phyloP scores from a whole-genome alignment of 2,113 vertebrate genomes.

The Siniperca chuatsi region DNA sequence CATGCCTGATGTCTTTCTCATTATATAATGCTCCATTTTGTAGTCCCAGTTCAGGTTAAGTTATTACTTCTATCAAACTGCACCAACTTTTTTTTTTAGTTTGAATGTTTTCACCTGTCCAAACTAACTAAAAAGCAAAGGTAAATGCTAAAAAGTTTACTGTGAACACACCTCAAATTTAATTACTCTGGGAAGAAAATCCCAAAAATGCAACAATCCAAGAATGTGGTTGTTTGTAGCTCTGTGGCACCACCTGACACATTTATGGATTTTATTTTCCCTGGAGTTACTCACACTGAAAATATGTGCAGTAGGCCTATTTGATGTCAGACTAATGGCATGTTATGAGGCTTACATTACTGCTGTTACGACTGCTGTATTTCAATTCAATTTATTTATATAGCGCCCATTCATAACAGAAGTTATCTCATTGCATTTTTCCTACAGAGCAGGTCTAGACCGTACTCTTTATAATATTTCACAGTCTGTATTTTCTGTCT shows the following conservation, averaged over 20 bases:
- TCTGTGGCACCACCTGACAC: slow-evolving; percentile 55
- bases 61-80: neutral
- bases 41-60: neutral
- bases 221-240: slow-evolving; percentile 48
- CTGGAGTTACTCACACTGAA: slow-evolving; percentile 56
- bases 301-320: slow-evolving; percentile 55
- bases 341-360: slow-evolving; percentile 25
- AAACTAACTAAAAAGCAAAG: neutral
- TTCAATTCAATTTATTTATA: too few relatives aligned
- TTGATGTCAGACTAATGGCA: slow-evolving; percentile 43
- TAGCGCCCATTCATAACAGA: too few relatives aligned
- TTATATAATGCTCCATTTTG: neutral
- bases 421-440: too few relatives aligned
- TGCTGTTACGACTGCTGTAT: neutral
- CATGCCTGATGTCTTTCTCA: neutral
- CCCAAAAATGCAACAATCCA: slow-evolving; percentile 36
- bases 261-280: slow-evolving; percentile 61
- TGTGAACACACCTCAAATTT: neutral
- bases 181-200: slow-evolving; percentile 44
- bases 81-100: neutral
- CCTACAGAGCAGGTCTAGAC: too few relatives aligned
- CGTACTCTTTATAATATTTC: too few relatives aligned
- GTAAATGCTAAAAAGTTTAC: neutral
- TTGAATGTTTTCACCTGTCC: slow-evolving; percentile 12
- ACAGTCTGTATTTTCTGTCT: neutral